phyloP scores from a whole-genome alignment of 2,113 vertebrate species.

The Raja brachyura region DNA sequence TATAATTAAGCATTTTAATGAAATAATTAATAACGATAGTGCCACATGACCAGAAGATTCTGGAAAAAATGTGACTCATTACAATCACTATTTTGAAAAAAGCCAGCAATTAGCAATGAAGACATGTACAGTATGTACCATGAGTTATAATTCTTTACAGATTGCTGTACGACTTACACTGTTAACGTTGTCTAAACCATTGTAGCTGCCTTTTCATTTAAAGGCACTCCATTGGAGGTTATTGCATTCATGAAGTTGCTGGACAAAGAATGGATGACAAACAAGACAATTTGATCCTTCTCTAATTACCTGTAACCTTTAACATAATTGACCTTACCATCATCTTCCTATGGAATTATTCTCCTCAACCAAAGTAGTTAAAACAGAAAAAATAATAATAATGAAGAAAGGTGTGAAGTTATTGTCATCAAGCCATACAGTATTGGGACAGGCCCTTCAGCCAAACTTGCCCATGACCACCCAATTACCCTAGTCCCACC shows the following conservation, averaged over 20 bases:
- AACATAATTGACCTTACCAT: background rate
- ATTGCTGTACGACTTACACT: background rate
- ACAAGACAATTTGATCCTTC: background rate
- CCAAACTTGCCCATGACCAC: too few relatives aligned
- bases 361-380: too few relatives aligned
- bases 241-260: background rate
- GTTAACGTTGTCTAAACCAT: background rate
- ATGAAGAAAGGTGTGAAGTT: too few relatives aligned
- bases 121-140: background rate
- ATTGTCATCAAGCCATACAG: too few relatives aligned
- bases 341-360: background rate
- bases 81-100: background rate
- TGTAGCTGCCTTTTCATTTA: background rate
- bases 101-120: background rate
- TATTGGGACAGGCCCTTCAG: too few relatives aligned
- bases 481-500: too few relatives aligned
- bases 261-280: background rate
- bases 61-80: background rate
- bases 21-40: background rate
- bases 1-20: background rate
- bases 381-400: too few relatives aligned
- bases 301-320: background rate
- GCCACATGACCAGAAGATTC: background rate
- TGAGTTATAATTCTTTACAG: too few relatives aligned
- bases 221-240: background rate